Percentiles rank a stretch among this genome's conserved stretches.
Conservation (phyloP, 2,113 vertebrate genomes). For the Lutjanus erythropterus region DNA sequence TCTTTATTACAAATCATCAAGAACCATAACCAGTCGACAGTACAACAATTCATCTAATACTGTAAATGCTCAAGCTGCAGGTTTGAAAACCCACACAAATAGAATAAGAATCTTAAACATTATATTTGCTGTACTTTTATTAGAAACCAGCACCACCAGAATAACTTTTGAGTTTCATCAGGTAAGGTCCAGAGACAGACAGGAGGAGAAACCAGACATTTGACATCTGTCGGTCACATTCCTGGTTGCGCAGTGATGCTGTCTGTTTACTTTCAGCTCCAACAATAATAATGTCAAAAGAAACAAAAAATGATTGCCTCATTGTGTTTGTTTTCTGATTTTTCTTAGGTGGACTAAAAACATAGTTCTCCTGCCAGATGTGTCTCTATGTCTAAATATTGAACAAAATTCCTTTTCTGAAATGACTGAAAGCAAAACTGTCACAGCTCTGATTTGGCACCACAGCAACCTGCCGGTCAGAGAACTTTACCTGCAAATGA, state of each 20-base stretch:
- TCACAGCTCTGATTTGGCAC: slow-evolving; percentile 13
- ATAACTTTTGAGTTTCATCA: slow-evolving; percentile 47
- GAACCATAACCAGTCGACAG: slow-evolving; percentile 75
- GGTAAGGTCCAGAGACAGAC: slow-evolving; percentile 49
- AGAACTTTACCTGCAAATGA: slow-evolving; percentile 46
- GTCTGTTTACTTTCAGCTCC: slow-evolving; percentile 22
- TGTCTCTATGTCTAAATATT: slow-evolving; percentile 14
- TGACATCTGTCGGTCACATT: slow-evolving; percentile 1
- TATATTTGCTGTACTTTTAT: slow-evolving; percentile 48
- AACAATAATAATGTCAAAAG: slow-evolving; percentile 5
- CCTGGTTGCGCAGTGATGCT: not conserved
- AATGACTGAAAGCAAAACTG: not conserved
- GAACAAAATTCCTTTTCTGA: slow-evolving; percentile 5
- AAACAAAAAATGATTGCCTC: slow-evolving; percentile 9
- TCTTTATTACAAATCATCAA: slow-evolving; percentile 83
- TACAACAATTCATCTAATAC: slow-evolving; percentile 81
- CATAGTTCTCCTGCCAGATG: slow-evolving; percentile 1
- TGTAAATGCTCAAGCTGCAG: slow-evolving; percentile 72
- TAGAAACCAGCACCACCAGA: slow-evolving; percentile 64
- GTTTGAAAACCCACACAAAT: slow-evolving; percentile 60
- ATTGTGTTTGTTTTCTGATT: not conserved
- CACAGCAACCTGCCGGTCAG: slow-evolving; percentile 22
- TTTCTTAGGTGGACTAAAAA: slow-evolving; percentile 2
- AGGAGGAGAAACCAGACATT: slow-evolving; percentile 28
- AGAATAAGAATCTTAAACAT: slow-evolving; percentile 60